A percentile compares a stretch with the other conserved stretches of the same genome.
phyloP scores from a whole-genome alignment of 2,797 vertebrate species.

The Muscicapa comitata region DNA sequence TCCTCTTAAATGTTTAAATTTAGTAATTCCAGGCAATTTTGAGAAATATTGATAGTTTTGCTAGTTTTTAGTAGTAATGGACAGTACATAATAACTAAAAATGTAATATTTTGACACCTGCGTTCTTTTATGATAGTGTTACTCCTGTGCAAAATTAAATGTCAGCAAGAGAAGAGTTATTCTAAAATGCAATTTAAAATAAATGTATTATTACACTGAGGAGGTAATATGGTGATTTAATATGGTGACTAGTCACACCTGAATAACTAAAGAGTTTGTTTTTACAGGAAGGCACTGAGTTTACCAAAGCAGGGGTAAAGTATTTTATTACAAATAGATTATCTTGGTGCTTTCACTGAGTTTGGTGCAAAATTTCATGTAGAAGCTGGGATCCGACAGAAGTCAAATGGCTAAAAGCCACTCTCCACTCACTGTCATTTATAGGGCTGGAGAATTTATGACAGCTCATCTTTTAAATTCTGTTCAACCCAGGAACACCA shows the following conservation, averaged over 20 bases:
- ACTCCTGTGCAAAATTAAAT: constrained; percentile 46
- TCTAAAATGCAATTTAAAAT: constrained; percentile 39
- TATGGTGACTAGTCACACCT: constrained; percentile 53
- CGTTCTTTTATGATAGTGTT: constrained; percentile 22
- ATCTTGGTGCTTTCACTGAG: background rate
- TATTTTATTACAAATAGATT: constrained; percentile 52
- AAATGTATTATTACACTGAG: background rate
- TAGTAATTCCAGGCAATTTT: background rate
- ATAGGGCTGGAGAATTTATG: background rate
- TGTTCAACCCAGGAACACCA: background rate
- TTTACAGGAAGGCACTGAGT: constrained; percentile 36
- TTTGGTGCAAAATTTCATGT: background rate
- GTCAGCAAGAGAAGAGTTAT: constrained; percentile 34
- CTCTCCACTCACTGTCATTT: background rate
- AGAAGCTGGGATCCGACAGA: background rate
- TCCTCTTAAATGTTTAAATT: constrained; percentile 13
- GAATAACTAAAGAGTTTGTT: constrained; percentile 68
- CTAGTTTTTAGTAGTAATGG: background rate
- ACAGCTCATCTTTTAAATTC: background rate
- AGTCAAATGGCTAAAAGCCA: background rate
- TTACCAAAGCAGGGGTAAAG: background rate
- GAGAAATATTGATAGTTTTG: constrained; percentile 1
- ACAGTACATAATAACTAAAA: constrained; percentile 28
- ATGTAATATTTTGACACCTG: constrained; percentile 63
- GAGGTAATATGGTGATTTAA: constrained; percentile 42